Evolutionary conservation across 2,113 vertebrate genomes (phyloP), one percentile per base, ranked within the genome.

Genomic region (Prietella phreatophila): DNA sequence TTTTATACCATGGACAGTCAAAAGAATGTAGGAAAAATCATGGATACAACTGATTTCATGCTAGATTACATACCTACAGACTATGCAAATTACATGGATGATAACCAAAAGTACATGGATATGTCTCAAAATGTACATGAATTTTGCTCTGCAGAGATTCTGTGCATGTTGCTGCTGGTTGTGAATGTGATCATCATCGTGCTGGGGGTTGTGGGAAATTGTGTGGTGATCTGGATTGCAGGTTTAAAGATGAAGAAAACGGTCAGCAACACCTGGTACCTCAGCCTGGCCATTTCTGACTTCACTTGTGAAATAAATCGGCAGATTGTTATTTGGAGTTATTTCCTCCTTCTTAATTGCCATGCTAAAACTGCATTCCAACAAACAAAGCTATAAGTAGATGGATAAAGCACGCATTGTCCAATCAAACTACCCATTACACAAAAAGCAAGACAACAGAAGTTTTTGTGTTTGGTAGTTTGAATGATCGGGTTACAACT

Each of bases 251-350:
- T 97, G 96, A 99, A 96, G 93, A 98, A 92, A 90, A 95, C 97
- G 0, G 95, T 99, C 89, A 99, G 97, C 73, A 97, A 96, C 0
- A 90, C 97, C 84, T 99, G 98, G 98, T 98, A 99, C 89, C 93
- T 99, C 89, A 97, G 98, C 91, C 91, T 99, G 82, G 98, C 98
- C 0, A 89, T 97, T 14, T 98, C 98, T 0, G 98, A 99, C 91
- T 97, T 98, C 85, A 91, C 98, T 61, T 99, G 42, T 47, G 42
- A 47, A 47, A 47, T 47, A 47, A 6, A 42, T 5, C 5, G 42
- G 42, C 42, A 47, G 42, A 47, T 47, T 47, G 42, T 47, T 47
- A 47, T 47, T 47, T 47, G 42, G 42, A 6, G 42, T 47, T 7
- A 47, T 47, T 47, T 47, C 42, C 42, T 0, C 42, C 42, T 47